Evolutionary conservation across 2,888 invertebrate species (phyloP).

Genomic region (Brenthis ino): DNA sequence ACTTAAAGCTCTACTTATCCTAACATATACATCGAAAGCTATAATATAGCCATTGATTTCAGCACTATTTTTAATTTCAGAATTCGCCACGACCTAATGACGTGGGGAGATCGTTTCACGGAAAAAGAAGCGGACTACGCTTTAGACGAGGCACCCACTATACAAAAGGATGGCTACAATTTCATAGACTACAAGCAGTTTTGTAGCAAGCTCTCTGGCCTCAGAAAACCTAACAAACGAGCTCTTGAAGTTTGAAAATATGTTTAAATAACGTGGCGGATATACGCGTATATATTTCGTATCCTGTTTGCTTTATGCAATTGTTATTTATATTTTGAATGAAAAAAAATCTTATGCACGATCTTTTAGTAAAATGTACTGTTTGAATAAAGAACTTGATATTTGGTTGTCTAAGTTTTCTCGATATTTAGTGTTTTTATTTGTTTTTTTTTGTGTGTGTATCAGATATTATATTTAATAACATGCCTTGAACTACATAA

Average conservation of each 20-base stretch:
- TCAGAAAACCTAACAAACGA: slow-evolving; percentile 72
- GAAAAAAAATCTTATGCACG: no score
- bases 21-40: neutral
- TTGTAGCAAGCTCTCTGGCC: slow-evolving; percentile 83
- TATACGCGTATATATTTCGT: neutral
- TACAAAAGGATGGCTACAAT: slow-evolving; percentile 74
- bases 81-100: slow-evolving; percentile 85
- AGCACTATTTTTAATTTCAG: slow-evolving; percentile 54
- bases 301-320: slow-evolving; percentile 1
- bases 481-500: no score
- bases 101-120: slow-evolving; percentile 85
- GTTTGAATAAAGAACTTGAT: no score
- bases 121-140: slow-evolving; percentile 84
- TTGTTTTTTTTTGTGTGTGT: no score
- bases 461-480: no score
- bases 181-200: slow-evolving; percentile 86
- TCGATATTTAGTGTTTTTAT: no score
- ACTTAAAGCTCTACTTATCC: no score
- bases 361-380: no score
- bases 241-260: slow-evolving; percentile 39
- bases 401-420: no score
- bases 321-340: slow-evolving; percentile 11
- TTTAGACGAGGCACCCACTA: slow-evolving; percentile 83
- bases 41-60: neutral
- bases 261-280: neutral